Percentiles rank a stretch among this genome's conserved stretches.
Evolutionary conservation across 2,113 vertebrate species (phyloP).

Genomic region (Leptobrachium leishanense): DNA sequence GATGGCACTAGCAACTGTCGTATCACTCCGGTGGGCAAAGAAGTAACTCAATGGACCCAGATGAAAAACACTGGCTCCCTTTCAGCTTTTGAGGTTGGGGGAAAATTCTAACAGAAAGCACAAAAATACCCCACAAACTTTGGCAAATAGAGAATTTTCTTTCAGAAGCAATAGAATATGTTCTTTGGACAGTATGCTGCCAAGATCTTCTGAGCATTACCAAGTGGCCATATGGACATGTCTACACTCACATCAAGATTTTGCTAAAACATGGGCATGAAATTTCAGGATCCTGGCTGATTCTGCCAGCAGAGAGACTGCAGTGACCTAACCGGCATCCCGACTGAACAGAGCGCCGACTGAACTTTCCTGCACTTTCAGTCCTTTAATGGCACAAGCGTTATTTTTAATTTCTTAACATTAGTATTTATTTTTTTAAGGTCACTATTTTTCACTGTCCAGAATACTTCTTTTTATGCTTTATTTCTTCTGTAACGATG

Average conservation of each 20-base stretch:
- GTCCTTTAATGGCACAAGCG: constrained; percentile 53
- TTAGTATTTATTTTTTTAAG: constrained; percentile 53
- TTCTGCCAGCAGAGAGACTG: neutral
- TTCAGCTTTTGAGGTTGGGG: neutral
- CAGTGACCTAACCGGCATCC: neutral
- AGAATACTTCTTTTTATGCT: constrained; percentile 51
- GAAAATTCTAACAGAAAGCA: neutral
- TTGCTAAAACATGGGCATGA: neutral
- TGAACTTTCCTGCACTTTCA: constrained; percentile 64
- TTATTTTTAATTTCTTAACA: constrained; percentile 44
- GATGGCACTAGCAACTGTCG: too few species aligned
- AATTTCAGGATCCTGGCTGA: neutral
- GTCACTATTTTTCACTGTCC: constrained; percentile 51
- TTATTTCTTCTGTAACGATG: constrained; percentile 54
- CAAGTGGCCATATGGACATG: neutral
- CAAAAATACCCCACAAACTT: neutral
- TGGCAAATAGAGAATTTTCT: neutral
- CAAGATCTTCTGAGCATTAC: neutral
- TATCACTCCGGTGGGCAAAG: too few species aligned
- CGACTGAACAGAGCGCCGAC: neutral
- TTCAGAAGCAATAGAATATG: neutral
- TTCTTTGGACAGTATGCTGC: neutral
- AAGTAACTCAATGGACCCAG: too few species aligned
- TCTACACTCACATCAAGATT: neutral
- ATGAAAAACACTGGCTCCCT: too few species aligned